A percentile compares a stretch with the other conserved stretches of the same genome.
Evolutionary conservation across 2,797 vertebrate genomes (phyloP).

Genomic region (Lacerta viridis): DNA sequence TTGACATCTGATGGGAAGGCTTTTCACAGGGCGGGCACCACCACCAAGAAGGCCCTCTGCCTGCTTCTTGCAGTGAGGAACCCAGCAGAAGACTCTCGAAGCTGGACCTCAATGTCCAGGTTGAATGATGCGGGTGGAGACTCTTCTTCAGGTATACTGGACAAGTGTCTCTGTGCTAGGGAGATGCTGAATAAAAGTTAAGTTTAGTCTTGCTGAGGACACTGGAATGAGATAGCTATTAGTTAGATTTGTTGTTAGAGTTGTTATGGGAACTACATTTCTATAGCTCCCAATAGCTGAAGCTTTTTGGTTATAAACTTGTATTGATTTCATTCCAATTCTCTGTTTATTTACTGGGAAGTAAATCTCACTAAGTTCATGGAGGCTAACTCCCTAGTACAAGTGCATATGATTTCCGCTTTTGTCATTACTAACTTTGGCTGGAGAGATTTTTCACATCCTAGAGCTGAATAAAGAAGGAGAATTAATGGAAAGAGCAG

Average conservation of each 20-base stretch:
- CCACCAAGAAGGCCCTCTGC: too few relatives aligned
- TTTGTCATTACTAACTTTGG: background rate
- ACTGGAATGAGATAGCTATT: background rate
- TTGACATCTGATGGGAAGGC: too few relatives aligned
- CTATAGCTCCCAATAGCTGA: too few relatives aligned
- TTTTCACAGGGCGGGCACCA: too few relatives aligned
- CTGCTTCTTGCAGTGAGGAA: too few relatives aligned
- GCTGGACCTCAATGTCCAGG: too few relatives aligned
- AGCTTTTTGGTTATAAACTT: background rate
- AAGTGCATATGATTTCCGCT: background rate
- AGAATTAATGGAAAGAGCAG: conserved; percentile 17
- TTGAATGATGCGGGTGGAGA: too few relatives aligned
- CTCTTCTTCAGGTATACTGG: too few relatives aligned
- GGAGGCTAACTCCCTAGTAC: background rate
- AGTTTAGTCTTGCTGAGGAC: background rate
- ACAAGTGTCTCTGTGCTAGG: background rate
- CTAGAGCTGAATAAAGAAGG: background rate
- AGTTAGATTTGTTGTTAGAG: background rate
- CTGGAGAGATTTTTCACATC: background rate
- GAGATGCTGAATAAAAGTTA: background rate
- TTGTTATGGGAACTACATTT: too few relatives aligned
- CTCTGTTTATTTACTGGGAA: background rate
- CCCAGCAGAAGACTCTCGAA: too few relatives aligned
- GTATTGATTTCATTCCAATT: background rate
- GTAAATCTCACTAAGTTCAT: background rate